phyloP scores from a whole-genome alignment of 2,888 invertebrate species.

The Zaprionus obscuricornis region DNA sequence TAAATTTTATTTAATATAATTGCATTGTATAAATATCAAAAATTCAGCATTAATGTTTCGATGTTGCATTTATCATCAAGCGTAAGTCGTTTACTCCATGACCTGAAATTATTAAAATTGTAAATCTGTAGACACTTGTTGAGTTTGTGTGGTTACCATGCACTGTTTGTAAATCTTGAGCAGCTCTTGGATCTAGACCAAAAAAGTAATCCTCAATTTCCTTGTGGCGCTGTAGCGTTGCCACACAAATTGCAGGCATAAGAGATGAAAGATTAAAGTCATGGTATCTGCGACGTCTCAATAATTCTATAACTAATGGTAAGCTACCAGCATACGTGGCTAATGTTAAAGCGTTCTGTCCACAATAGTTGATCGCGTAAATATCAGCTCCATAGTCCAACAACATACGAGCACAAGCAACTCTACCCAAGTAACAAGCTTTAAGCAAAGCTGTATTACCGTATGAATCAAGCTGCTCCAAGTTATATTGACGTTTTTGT shows the following conservation, averaged over 20 bases:
- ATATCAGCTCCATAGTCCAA: conserved; percentile 69
- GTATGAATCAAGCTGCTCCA: conserved; percentile 79
- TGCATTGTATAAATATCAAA: neutral
- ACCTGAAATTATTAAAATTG: conserved; percentile 28
- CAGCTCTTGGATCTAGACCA: conserved; percentile 48
- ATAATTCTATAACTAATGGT: conserved; percentile 64
- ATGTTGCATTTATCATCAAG: conserved; percentile 33
- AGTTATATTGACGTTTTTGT: conserved; percentile 37
- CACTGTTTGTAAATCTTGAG: conserved; percentile 57
- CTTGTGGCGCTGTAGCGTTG: conserved; percentile 67
- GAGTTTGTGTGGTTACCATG: conserved; percentile 61
- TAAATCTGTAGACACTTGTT: neutral
- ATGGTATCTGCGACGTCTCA: conserved; percentile 71
- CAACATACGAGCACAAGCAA: conserved; percentile 68
- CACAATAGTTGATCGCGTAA: conserved; percentile 79
- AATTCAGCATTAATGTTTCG: neutral
- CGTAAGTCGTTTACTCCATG: conserved; percentile 45
- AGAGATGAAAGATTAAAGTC: conserved; percentile 81
- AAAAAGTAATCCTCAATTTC: conserved; percentile 66
- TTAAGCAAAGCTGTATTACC: conserved; percentile 82
- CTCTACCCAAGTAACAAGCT: conserved; percentile 77
- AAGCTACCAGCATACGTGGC: conserved; percentile 76
- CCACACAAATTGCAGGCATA: conserved; percentile 81
- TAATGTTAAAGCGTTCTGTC: conserved; percentile 82
- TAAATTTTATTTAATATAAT: neutral